Evolutionary conservation across 1,140 invertebrate genomes (phyloP).

Genomic region (Drosophila carrolli): DNA sequence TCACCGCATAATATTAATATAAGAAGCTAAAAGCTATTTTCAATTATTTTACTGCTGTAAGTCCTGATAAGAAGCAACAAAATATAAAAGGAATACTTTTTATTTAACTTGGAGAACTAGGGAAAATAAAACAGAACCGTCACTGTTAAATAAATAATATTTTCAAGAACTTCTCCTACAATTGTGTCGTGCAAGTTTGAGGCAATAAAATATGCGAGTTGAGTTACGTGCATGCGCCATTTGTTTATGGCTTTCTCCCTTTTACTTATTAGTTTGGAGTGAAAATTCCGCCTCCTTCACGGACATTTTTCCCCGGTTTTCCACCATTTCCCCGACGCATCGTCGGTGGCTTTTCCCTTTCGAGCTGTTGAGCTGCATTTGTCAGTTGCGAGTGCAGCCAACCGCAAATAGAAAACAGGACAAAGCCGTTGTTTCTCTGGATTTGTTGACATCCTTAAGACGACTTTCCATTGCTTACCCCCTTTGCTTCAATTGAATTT

Average conservation of each 20-base stretch:
- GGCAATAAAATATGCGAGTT: not conserved
- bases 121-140: no score
- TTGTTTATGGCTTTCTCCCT: constrained; percentile 63
- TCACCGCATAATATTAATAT: no score
- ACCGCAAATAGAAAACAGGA: constrained; percentile 28
- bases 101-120: no score
- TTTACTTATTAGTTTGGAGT: constrained; percentile 43
- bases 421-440: constrained; percentile 3
- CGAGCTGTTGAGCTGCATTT: constrained; percentile 55
- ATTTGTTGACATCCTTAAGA: constrained; percentile 37
- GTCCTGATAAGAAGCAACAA: not conserved
- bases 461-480: constrained; percentile 18
- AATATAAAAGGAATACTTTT: not conserved
- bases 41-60: no score
- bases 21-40: no score
- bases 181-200: not conserved
- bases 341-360: constrained; percentile 6
- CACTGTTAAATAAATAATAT: not conserved
- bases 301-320: not conserved
- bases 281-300: not conserved
- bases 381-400: constrained; percentile 58
- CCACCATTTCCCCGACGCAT: not conserved
- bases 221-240: constrained; percentile 63
- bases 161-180: not conserved
- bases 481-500: constrained; percentile 22